Percentiles rank a stretch among this genome's conserved stretches.
Conservation (phyloP, 1,140 invertebrate species). For the Pogonus chalceus region DNA sequence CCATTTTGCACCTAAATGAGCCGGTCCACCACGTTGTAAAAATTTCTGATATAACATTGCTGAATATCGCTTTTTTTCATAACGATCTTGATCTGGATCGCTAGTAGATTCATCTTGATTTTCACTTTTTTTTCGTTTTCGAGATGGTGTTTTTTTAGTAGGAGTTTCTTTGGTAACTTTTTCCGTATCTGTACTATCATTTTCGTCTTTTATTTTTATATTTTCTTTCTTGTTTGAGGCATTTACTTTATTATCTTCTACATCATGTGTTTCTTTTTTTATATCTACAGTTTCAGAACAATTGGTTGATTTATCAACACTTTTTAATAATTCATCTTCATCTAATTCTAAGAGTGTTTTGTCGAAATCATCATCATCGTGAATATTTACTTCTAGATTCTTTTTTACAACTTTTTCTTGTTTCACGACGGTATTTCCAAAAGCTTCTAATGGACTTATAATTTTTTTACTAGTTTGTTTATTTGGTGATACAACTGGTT, state of each 20-base stretch:
- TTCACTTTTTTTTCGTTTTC: conserved; percentile 18
- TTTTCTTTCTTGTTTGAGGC: conserved; percentile 14
- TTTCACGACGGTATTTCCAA: conserved; percentile 35
- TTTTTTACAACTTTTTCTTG: conserved; percentile 23
- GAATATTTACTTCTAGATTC: conserved; percentile 40
- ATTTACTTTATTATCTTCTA: conserved; percentile 9
- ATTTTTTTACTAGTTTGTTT: conserved; percentile 10
- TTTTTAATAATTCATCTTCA: conserved; percentile 27
- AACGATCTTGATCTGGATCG: conserved; percentile 47
- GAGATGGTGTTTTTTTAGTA: conserved; percentile 13
- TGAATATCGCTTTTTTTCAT: conserved; percentile 52
- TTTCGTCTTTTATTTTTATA: conserved; percentile 14
- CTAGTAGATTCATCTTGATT: conserved; percentile 22
- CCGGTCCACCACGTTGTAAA: conserved; percentile 62
- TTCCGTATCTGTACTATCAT: conserved; percentile 9
- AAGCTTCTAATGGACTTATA: conserved; percentile 26
- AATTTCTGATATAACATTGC: conserved; percentile 59
- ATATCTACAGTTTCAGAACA: not conserved
- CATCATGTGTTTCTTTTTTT: too few species aligned
- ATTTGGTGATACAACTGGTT: conserved; percentile 21
- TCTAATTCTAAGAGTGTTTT: conserved; percentile 53
- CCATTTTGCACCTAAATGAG: conserved; percentile 69
- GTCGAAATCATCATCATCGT: conserved; percentile 59
- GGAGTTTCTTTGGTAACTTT: not conserved
- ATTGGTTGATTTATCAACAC: conserved; percentile 21